Percentiles rank a stretch among this genome's conserved stretches.
These are phyloP conservation scores for Dissostichus mawsoni DNA, from an alignment of 2,113 vertebrate genomes.

Conservation along the genomic window DNA sequence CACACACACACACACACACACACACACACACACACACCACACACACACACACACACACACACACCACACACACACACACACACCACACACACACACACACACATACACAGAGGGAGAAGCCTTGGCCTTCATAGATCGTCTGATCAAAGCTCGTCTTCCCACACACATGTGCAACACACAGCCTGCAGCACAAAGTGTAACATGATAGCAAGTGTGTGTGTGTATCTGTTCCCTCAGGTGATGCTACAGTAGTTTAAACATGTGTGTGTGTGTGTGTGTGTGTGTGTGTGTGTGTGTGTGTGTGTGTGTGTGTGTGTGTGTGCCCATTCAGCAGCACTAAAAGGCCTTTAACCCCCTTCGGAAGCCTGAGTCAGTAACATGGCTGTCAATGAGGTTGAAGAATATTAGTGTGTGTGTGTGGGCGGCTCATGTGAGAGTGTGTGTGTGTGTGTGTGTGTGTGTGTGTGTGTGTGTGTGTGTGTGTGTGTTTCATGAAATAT, in stretches of 20 bases:
- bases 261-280: not conserved
- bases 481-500: conserved; percentile 58
- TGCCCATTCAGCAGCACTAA: conserved; percentile 63
- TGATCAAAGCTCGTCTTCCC: conserved; percentile 38
- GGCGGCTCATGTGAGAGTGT: conserved; percentile 23
- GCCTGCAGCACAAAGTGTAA: conserved; percentile 19
- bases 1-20: not conserved
- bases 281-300: too few species aligned
- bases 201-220: not conserved
- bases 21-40: too few species aligned
- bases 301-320: too few species aligned
- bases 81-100: too few species aligned
- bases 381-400: conserved; percentile 53
- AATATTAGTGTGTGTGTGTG: conserved; percentile 58
- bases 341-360: conserved; percentile 56
- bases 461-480: conserved; percentile 1
- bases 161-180: conserved; percentile 6
- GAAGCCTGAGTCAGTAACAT: conserved; percentile 72
- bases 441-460: conserved; percentile 4
- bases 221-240: conserved; percentile 19
- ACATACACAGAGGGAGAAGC: not conserved
- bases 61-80: too few species aligned
- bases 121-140: too few species aligned
- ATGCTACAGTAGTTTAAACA: not conserved
- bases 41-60: too few species aligned